Percentiles rank a stretch among this genome's conserved stretches.
Conservation (phyloP, 2,888 invertebrate species). For the Petrolisthes cinctipes region DNA sequence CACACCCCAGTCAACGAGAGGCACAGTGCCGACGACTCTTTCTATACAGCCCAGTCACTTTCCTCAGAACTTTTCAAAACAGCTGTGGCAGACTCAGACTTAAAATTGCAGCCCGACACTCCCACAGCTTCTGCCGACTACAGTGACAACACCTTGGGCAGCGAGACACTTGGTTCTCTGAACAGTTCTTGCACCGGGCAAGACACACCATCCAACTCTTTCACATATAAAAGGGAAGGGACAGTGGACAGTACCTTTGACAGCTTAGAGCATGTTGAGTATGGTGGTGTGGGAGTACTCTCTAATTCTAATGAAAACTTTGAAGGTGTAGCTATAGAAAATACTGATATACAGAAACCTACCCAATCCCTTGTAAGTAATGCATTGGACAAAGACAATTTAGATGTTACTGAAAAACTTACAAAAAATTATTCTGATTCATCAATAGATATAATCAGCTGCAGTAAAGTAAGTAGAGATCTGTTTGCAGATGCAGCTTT, state of each 20-base stretch:
- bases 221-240: constrained; percentile 36
- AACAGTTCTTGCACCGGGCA: constrained; percentile 1
- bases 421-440: not conserved
- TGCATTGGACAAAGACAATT: not conserved
- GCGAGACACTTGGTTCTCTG: not conserved
- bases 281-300: not conserved
- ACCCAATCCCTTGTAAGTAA: not conserved
- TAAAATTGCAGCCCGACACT: not conserved
- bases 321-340: not conserved
- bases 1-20: too few species aligned
- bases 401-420: not conserved
- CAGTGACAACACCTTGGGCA: not conserved
- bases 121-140: not conserved
- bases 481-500: too few species aligned
- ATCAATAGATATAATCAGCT: not conserved
- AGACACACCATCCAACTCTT: constrained; percentile 26
- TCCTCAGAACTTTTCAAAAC: constrained; percentile 24
- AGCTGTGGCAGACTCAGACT: constrained; percentile 7
- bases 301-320: not conserved
- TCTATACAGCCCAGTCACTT: constrained; percentile 14
- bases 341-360: not conserved
- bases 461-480: not conserved
- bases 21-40: constrained; percentile 37
- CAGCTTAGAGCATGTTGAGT: not conserved
- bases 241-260: constrained; percentile 33